Evolutionary conservation across 1,140 invertebrate genomes (phyloP).

Genomic region (Formica selysi): DNA sequence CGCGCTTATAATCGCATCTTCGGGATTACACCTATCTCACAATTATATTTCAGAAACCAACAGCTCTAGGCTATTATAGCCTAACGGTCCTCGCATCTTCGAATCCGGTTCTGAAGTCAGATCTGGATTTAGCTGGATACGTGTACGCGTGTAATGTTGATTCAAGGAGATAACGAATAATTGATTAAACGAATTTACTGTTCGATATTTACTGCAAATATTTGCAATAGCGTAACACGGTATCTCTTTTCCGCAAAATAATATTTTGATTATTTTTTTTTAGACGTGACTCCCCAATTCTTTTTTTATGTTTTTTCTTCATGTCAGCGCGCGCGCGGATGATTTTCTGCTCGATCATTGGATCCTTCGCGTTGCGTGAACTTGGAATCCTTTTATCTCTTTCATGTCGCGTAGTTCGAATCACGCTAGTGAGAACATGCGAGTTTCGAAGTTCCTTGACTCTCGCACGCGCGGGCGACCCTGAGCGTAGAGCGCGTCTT

Average conservation of each 20-base stretch:
- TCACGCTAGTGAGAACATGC: conserved; percentile 9
- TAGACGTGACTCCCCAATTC: too few species aligned
- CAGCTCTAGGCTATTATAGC: not conserved
- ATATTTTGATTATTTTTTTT: not conserved
- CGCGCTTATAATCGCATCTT: conserved; percentile 12
- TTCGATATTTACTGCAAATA: conserved; percentile 3
- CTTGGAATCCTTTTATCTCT: not conserved
- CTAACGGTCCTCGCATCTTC: conserved; percentile 12
- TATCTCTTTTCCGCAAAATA: too few species aligned
- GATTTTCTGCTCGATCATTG: not conserved
- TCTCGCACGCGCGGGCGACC: conserved; percentile 46
- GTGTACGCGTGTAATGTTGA: not conserved
- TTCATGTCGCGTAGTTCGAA: not conserved
- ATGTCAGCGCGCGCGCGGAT: too few species aligned
- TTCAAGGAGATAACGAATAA: not conserved
- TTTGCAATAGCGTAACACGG: not conserved
- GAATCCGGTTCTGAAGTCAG: conserved; percentile 13
- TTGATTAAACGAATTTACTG: conserved; percentile 17
- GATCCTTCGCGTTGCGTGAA: not conserved
- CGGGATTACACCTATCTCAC: not conserved
- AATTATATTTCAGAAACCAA: conserved; percentile 27
- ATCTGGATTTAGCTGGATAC: not conserved
- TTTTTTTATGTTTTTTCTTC: not conserved
- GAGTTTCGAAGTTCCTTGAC: conserved; percentile 62
- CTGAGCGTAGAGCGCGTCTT: conserved; percentile 55